Evolutionary conservation across 2,888 invertebrate genomes (phyloP), one percentile per base, ranked within the genome.

Genomic region (Calameuta pallipes): DNA sequence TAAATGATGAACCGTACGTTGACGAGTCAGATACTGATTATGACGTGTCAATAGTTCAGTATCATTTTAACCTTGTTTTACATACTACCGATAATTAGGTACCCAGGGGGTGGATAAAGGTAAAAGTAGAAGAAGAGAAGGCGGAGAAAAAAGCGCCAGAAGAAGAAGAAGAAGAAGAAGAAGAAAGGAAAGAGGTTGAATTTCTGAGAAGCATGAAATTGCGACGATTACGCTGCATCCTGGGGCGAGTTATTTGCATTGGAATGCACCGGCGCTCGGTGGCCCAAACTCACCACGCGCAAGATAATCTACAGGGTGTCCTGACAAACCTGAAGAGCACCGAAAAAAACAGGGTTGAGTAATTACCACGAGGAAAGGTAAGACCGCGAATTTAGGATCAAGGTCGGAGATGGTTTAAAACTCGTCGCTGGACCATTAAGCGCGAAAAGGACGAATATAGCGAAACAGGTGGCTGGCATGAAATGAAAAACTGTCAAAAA

Each of bases 121-220:
- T 69, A 76, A 69, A 76, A 69, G 56, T 76, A 77, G n/a, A 77
- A 73, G 80, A 78, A 70, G 76, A 79, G 73, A 75, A 80, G 75
- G 13, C 23, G 34, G 71, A 68, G 69, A 69, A n/a, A 34, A 31
- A 41, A n/a, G 76, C 37, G 30, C 36, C 23, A n/a, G 36, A 76
- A 68, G 36, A 76, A 68, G 37, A 37, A 69, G 70, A 76, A 56
- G 68, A 73, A 35, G 74, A 74, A 79, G 15, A 68, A 31, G 74
- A 69, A 74, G 76, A 15, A 68, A 31, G 74, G 15, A 77, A 82
- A 77, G 80, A 80, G 84, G 85, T 84, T 84, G 87, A 84, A 89
- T 89, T 91, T 91, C 91, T 87, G 87, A 88, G 90, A 91, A 91
- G 85, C 88, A 87, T 87, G 87, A 90, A 91, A 91, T 91, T 90